These are phyloP conservation scores for Perizoma flavofasciatum DNA, from an alignment of 2,888 invertebrate genomes.

Conservation along the genomic window DNA sequence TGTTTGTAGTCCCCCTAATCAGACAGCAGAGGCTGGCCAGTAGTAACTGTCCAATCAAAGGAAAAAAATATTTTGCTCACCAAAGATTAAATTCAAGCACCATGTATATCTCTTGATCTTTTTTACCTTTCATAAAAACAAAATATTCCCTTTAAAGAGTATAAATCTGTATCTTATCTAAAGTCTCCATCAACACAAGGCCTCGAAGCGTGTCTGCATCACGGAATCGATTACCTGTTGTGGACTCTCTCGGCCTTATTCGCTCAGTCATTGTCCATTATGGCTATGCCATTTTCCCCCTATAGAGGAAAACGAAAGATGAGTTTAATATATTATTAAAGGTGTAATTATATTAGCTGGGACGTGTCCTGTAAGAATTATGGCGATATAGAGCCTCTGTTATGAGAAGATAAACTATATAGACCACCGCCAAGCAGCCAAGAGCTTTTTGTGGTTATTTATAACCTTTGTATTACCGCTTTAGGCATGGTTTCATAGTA, in stretches of 20 bases:
- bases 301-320: constrained; percentile 31
- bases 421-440: constrained; percentile 1
- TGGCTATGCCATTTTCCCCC: constrained; percentile 23
- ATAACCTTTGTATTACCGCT: too few relatives aligned
- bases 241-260: constrained; percentile 33
- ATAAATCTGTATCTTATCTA: constrained; percentile 12
- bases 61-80: too few relatives aligned
- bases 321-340: constrained; percentile 34
- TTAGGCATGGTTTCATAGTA: constrained; percentile 3
- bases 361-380: constrained; percentile 30
- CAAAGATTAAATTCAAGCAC: too few relatives aligned
- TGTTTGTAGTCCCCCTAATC: too few relatives aligned
- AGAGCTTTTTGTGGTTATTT: constrained; percentile 15
- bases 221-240: constrained; percentile 42
- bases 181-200: constrained; percentile 33
- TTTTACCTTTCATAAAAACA: too few relatives aligned
- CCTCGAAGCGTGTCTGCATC: constrained; percentile 36
- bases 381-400: constrained; percentile 30
- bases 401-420: constrained; percentile 30
- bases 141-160: too few relatives aligned
- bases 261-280: constrained; percentile 43
- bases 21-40: too few relatives aligned
- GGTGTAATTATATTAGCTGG: constrained; percentile 33
- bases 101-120: too few relatives aligned
- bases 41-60: too few relatives aligned